A percentile compares a stretch with the other conserved stretches of the same genome.
These are phyloP conservation scores for Rhagonycha fulva DNA, from an alignment of 2,888 invertebrate genomes.

Conservation along the genomic window DNA sequence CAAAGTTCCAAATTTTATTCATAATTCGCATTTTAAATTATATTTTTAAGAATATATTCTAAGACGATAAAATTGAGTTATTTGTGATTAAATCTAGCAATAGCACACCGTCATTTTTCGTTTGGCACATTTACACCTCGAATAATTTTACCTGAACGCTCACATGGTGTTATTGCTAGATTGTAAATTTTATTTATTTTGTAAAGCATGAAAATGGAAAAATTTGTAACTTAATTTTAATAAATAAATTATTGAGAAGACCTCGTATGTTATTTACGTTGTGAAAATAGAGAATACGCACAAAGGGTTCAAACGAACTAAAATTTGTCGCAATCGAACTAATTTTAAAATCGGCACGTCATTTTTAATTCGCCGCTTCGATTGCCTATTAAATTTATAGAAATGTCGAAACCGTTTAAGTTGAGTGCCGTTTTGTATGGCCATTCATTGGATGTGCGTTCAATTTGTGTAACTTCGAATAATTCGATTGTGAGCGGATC, in stretches of 20 bases:
- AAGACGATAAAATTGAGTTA: neutral
- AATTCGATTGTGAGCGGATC: slow-evolving; percentile 85
- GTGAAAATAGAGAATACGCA: neutral
- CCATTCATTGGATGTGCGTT: slow-evolving; percentile 85
- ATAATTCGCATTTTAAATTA: neutral
- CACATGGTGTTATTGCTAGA: neutral
- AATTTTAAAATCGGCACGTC: neutral
- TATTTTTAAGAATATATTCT: neutral
- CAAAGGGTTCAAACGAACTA: neutral
- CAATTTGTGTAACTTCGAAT: slow-evolving; percentile 67
- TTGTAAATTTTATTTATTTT: neutral
- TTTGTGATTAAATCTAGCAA: neutral
- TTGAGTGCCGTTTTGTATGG: slow-evolving; percentile 77
- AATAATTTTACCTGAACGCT: neutral
- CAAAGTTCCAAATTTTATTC: neutral
- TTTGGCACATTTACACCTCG: neutral
- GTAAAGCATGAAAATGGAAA: neutral
- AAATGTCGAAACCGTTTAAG: slow-evolving; percentile 64
- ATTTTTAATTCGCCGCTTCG: neutral
- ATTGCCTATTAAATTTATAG: slow-evolving; percentile 14
- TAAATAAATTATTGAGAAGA: neutral
- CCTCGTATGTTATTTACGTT: neutral
- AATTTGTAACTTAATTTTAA: neutral
- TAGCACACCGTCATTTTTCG: neutral
- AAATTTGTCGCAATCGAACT: neutral